phyloP scores from a whole-genome alignment of 2,113 vertebrate species.

The Monarcha castaneiventris region DNA sequence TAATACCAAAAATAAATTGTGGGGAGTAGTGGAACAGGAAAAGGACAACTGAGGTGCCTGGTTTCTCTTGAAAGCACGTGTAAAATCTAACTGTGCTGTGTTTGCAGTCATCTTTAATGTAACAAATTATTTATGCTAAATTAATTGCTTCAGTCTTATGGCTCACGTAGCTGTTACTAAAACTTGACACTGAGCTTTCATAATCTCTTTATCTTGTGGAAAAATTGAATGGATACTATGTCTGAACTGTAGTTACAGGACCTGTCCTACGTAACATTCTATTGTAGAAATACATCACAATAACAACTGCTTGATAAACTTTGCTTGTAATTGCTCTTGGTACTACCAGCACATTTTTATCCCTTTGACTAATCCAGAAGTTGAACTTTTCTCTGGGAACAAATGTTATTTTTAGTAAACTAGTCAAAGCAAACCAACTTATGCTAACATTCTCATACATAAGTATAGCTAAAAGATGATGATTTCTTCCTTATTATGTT shows the following conservation, averaged over 20 bases:
- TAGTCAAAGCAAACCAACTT: neutral
- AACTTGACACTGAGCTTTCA: neutral
- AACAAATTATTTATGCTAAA: neutral
- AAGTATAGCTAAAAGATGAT: constrained; percentile 9
- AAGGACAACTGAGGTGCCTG: neutral
- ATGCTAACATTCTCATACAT: constrained; percentile 32
- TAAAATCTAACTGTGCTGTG: neutral
- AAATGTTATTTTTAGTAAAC: constrained; percentile 23
- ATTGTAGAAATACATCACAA: neutral
- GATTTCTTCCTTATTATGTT: neutral
- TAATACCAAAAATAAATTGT: neutral
- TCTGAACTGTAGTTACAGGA: neutral
- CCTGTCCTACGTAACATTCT: neutral
- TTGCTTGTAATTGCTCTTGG: neutral
- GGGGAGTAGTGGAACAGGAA: neutral
- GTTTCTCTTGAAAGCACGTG: neutral
- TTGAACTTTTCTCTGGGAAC: neutral
- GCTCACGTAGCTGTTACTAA: neutral
- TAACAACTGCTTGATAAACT: neutral
- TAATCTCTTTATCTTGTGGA: neutral
- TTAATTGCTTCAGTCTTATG: neutral
- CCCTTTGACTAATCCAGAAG: neutral
- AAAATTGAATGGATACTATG: neutral
- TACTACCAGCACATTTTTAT: constrained; percentile 24
- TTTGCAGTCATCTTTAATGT: neutral